Conservation (phyloP, 1,140 invertebrate genomes). For the Calephelis virginiensis region DNA sequence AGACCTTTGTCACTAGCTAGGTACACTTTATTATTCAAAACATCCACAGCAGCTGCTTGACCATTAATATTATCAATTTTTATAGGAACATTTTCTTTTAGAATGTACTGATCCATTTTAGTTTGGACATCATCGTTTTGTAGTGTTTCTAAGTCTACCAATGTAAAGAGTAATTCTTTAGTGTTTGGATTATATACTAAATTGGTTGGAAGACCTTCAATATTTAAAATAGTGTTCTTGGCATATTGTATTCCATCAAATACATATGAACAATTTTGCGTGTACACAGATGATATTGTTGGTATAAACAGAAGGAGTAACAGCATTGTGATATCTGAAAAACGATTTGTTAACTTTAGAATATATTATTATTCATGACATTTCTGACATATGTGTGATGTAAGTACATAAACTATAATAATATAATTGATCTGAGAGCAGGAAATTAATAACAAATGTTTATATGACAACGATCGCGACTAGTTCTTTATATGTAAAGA, state of each 20-base stretch:
- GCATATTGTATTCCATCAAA: slow-evolving; percentile 47
- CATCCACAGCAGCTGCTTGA: slow-evolving; percentile 59
- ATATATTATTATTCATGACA: not conserved
- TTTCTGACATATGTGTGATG: too few species aligned
- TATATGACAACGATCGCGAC: too few species aligned
- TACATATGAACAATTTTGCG: slow-evolving; percentile 49
- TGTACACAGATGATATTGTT: slow-evolving; percentile 35
- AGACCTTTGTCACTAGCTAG: slow-evolving; percentile 62
- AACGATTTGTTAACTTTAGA: slow-evolving; percentile 14
- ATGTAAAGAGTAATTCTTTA: slow-evolving; percentile 58
- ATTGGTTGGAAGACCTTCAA: slow-evolving; percentile 68
- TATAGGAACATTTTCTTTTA: slow-evolving; percentile 48
- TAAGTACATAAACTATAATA: too few species aligned
- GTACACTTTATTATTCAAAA: slow-evolving; percentile 53
- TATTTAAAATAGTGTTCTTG: slow-evolving; percentile 49
- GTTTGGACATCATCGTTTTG: slow-evolving; percentile 63
- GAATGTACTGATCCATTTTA: slow-evolving; percentile 69
- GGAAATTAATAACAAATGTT: too few species aligned
- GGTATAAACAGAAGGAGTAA: slow-evolving; percentile 45
- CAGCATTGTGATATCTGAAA: slow-evolving; percentile 62
- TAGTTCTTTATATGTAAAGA: too few species aligned
- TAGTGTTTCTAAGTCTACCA: slow-evolving; percentile 62
- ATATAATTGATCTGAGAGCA: too few species aligned
- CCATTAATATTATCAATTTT: slow-evolving; percentile 63
- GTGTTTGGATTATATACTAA: slow-evolving; percentile 50